Base-by-base conservation (phyloP, 2,888 invertebrate species). In the Cataglyphis altisquamis region DNA sequence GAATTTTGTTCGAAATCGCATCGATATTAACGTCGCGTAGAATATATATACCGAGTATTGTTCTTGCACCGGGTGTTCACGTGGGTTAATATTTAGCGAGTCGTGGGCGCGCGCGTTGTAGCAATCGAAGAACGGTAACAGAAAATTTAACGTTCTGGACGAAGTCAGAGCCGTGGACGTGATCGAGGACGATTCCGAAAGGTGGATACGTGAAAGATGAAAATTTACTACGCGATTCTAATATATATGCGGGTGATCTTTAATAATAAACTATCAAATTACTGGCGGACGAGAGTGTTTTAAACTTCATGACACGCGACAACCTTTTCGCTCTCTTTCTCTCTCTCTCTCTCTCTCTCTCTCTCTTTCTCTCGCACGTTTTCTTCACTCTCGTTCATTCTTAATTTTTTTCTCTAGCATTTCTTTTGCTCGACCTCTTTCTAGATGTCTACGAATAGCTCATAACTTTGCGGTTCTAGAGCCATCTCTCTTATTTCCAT, bases 261-360 rank as follows among this genome's bases (percentile, higher is more conserved):
- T 91, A 90, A 92, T 89, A 91, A 92, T 89, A 91, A 92, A 91
- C 88, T 88, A 88, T 86, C 88, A 87, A 85, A 75, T 85, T 81
- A 83, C 77, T 84, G 70, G 60, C 73, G 68, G 60, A 57, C 12
- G 86, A 52, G 83, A 72, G 83, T 68, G 74, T 90, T 90, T 85
- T 77, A 86, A 81, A 84, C 85, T 87, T 68, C 52, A 41, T 39
- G 83, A 73, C 81, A 73, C 80, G 73, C 77, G 70, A 48, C 60
- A 45, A 72, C 60, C 73, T 81, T 78, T 84, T 67, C 64, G 55
- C 68, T 81, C 66, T 32, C 45, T 39, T 36, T 48, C 68, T 81
- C 70, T 75, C 67, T 72, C 29, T 62, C 48, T 48, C 39, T 32
- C 45, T 39, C 39, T 48, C 68, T 81, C 70, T 75, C 67, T 72